These are phyloP conservation scores for Nesidiocoris tenuis DNA, from an alignment of 2,888 invertebrate species.

Conservation along the genomic window DNA sequence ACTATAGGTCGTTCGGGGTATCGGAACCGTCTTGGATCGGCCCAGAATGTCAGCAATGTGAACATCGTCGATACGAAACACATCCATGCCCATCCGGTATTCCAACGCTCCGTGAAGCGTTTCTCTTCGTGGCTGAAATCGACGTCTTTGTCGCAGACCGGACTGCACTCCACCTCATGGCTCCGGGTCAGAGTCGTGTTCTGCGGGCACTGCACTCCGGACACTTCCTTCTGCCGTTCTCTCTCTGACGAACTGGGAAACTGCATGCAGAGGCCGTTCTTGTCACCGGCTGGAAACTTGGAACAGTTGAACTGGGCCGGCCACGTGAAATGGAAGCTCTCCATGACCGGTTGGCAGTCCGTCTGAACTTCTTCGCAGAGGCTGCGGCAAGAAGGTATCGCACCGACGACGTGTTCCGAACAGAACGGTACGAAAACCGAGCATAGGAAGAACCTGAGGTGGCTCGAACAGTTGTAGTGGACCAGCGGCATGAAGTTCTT, in stretches of 20 bases:
- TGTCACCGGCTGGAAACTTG: constrained; percentile 70
- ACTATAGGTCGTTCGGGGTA: constrained; percentile 92
- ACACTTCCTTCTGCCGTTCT: constrained; percentile 55
- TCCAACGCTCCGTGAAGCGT: constrained; percentile 59
- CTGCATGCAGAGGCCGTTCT: constrained; percentile 74
- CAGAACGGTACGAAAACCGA: constrained; percentile 89
- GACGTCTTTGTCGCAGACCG: constrained; percentile 68
- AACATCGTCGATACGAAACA: constrained; percentile 80
- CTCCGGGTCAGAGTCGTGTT: constrained; percentile 35
- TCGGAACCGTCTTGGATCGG: constrained; percentile 79
- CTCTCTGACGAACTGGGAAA: constrained; percentile 54
- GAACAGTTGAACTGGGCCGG: constrained; percentile 75
- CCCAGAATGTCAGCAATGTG: constrained; percentile 80
- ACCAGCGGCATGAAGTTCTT: constrained; percentile 70
- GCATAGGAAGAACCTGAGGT: constrained; percentile 83
- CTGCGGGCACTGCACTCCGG: constrained; percentile 52
- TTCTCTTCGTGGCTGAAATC: constrained; percentile 68
- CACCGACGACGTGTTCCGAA: constrained; percentile 79
- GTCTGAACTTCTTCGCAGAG: constrained; percentile 76
- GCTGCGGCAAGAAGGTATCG: constrained; percentile 81
- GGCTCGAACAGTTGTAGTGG: constrained; percentile 75
- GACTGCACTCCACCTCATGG: constrained; percentile 61
- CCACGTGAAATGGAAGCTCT: constrained; percentile 65
- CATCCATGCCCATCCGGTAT: constrained; percentile 73
- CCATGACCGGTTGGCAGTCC: constrained; percentile 71